Conservation (phyloP, 2,888 invertebrate species). For the Cotesia congregata region DNA sequence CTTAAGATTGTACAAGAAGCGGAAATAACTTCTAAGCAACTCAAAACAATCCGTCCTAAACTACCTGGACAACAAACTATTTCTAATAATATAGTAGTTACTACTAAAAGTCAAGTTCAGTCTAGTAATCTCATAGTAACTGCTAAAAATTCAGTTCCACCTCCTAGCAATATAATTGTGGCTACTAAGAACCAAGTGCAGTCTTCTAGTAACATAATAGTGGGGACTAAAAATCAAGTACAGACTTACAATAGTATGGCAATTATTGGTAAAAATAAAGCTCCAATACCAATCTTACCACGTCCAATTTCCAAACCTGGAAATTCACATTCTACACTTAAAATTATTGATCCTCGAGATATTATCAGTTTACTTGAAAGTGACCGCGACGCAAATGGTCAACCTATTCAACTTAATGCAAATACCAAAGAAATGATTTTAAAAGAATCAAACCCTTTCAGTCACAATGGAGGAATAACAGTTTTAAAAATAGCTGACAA, state of each 20-base stretch:
- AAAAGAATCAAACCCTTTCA: not conserved
- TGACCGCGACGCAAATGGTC: not conserved
- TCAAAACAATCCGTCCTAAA: not conserved
- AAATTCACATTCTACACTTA: not conserved
- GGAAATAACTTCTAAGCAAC: not conserved
- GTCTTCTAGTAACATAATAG: not conserved
- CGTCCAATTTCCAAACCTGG: not conserved
- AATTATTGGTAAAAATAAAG: not conserved
- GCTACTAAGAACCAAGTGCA: not conserved
- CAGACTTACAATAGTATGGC: not conserved
- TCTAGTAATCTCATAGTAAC: not conserved
- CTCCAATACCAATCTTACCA: conserved; percentile 18
- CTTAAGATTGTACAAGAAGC: conserved; percentile 15
- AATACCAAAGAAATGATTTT: conserved; percentile 1
- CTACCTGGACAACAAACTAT: not conserved
- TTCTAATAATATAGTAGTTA: not conserved
- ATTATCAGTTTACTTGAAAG: conserved; percentile 17
- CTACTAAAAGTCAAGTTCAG: not conserved
- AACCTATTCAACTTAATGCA: conserved; percentile 3
- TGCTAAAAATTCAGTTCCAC: not conserved
- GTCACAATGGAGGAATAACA: conserved; percentile 32
- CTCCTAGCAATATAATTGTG: not conserved
- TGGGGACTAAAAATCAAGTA: not conserved
- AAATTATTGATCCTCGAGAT: conserved; percentile 3
- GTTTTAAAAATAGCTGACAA: conserved; percentile 33